phyloP scores from a whole-genome alignment of 2,113 vertebrate species.

The Nicator chloris region DNA sequence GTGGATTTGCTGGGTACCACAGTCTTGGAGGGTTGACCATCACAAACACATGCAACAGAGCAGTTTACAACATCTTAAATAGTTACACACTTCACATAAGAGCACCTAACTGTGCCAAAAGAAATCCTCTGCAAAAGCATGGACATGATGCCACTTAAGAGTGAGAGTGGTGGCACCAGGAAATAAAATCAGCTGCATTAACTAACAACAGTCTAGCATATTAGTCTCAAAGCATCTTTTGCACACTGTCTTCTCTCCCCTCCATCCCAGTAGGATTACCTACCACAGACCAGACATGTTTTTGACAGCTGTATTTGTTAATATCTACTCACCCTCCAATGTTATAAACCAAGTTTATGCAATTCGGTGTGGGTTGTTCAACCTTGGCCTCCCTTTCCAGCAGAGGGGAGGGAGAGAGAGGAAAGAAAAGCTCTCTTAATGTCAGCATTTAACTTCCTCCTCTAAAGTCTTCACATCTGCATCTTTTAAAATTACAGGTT shows the following conservation, averaged over 20 bases:
- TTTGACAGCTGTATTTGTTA: background rate
- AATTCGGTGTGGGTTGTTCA: background rate
- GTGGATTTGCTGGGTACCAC: background rate
- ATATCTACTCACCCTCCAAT: background rate
- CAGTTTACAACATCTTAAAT: background rate
- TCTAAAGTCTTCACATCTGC: background rate
- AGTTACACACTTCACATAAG: background rate
- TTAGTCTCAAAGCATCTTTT: background rate
- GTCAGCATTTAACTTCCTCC: background rate
- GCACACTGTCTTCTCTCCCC: background rate
- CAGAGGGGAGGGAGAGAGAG: background rate
- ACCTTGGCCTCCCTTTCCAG: background rate
- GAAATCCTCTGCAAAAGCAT: background rate
- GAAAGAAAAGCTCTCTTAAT: background rate
- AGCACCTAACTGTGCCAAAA: background rate
- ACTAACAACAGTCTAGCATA: background rate
- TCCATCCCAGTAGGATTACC: background rate
- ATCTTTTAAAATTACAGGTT: background rate
- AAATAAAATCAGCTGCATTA: background rate
- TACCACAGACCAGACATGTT: rapidly evolving
- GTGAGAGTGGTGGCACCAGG: background rate
- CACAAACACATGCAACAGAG: background rate
- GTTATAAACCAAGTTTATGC: background rate
- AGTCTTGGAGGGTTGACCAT: background rate
- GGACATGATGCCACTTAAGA: background rate